Evolutionary conservation across 2,113 vertebrate genomes (phyloP), one percentile per base, ranked within the genome.

Genomic region (Antechinus stuartii): DNA sequence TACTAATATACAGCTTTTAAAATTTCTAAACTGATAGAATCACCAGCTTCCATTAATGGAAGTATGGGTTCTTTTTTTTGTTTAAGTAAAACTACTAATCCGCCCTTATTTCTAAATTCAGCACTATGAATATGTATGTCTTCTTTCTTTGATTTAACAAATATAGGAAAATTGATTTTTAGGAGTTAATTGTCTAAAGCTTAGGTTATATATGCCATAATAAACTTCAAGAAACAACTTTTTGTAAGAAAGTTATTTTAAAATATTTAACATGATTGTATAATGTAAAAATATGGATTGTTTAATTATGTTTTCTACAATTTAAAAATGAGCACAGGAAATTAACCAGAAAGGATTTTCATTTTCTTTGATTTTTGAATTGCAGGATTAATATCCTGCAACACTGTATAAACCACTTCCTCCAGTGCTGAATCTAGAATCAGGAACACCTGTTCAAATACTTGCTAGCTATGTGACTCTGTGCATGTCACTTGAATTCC

Each of bases 211-310:
- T 94, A 97, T 97, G 97, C 96, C 97, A 94, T 98, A 98, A 97
- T 98, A 98, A 96, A 98, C 97, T 98, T 97, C 98, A 98, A 98
- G 98, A 98, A 98, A 97, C 61, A n/a, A 98, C 98, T 97, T 98
- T 98, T 98, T 98, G 98, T 97, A 98, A 98, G 97, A 98, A 98
- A 98, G 98, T 98, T 98, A 98, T 98, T 98, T 98, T 98, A 97
- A 35, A 84, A 84, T 42, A 16, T 42, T 84, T 42, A 42, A 42
- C 2, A 97, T 98, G 97, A 97, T 98, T 98, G 97, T 91, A 96
- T 98, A 98, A 95, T 96, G 97, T 98, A 98, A 95, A 97, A 93
- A 35, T 61, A 1, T 98, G 96, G 98, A 97, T 35, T 98, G 96
- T 98, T 97, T 97, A 97, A 97, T 97, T 98, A 97, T 97, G 91